Percentiles rank a stretch among this genome's conserved stretches.
Conservation (phyloP, 2,113 vertebrate species). For the Aleadryas rufinucha region DNA sequence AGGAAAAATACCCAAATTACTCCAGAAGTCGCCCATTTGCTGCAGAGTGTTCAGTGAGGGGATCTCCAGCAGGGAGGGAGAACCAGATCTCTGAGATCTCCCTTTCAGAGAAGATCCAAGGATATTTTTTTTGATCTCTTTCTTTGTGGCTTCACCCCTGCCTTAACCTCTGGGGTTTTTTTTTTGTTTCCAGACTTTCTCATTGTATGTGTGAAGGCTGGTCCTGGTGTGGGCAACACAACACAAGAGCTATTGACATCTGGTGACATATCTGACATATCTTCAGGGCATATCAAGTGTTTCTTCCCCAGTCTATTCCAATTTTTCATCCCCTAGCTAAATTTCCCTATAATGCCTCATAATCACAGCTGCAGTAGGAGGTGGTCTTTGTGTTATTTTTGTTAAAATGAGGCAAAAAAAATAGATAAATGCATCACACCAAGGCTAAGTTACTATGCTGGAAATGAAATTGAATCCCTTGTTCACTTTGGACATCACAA, state of each 20-base stretch:
- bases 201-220: background rate
- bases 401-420: background rate
- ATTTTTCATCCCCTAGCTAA: background rate
- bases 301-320: background rate
- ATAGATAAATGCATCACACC: background rate
- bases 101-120: background rate
- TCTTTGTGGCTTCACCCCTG: background rate
- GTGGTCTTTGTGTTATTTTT: background rate
- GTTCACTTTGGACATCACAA: background rate
- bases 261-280: background rate
- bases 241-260: background rate
- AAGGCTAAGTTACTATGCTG: background rate
- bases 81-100: constrained; percentile 82
- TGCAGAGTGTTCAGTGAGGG: constrained; percentile 83
- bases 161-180: background rate
- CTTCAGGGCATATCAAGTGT: background rate
- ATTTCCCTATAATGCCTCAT: background rate
- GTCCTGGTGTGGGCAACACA: background rate
- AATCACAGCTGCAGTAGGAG: background rate
- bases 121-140: fast-evolving
- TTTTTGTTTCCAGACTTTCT: background rate
- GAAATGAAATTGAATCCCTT: background rate
- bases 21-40: constrained; percentile 83
- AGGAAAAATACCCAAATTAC: background rate
- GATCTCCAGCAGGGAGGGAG: constrained; percentile 84